Evolutionary conservation across 2,797 vertebrate genomes (phyloP).

Genomic region (Pempheris klunzingeri): DNA sequence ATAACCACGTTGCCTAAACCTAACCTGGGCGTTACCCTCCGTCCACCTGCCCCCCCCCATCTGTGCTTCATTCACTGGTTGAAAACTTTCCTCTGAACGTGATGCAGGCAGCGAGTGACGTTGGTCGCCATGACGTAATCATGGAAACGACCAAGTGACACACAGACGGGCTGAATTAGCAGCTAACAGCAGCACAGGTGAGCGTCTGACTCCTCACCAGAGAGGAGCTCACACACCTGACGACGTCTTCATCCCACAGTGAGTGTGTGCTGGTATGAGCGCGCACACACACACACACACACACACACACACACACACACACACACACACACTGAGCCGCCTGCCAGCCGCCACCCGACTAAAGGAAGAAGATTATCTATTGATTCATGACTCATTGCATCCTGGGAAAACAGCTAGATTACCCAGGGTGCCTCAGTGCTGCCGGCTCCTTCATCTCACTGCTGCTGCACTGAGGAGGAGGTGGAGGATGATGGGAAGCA

Average conservation of each 20-base stretch:
- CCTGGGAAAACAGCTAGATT: conserved; percentile 52
- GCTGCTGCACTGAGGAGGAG: not conserved
- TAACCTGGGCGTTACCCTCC: no score
- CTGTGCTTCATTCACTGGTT: no score
- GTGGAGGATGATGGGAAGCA: not conserved
- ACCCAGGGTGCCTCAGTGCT: conserved; percentile 49
- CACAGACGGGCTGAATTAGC: no score
- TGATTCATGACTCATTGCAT: conserved; percentile 55
- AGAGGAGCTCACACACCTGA: not conserved
- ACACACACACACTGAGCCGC: conserved; percentile 7
- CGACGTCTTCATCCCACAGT: not conserved
- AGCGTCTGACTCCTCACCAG: not conserved
- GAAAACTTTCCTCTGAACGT: no score
- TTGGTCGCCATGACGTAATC: no score
- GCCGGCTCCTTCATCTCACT: conserved; percentile 18
- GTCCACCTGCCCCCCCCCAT: no score
- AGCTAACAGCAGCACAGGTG: not conserved
- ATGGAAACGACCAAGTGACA: no score
- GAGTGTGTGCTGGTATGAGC: not conserved
- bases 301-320: conserved; percentile 10
- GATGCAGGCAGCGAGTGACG: no score
- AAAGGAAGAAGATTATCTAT: conserved; percentile 40
- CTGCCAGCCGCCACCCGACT: conserved; percentile 36
- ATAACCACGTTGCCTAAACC: no score
- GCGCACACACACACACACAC: conserved; percentile 7